Evolutionary conservation across 2,888 invertebrate genomes (phyloP), one percentile per base, ranked within the genome.

Genomic region (Chorisops tibialis): DNA sequence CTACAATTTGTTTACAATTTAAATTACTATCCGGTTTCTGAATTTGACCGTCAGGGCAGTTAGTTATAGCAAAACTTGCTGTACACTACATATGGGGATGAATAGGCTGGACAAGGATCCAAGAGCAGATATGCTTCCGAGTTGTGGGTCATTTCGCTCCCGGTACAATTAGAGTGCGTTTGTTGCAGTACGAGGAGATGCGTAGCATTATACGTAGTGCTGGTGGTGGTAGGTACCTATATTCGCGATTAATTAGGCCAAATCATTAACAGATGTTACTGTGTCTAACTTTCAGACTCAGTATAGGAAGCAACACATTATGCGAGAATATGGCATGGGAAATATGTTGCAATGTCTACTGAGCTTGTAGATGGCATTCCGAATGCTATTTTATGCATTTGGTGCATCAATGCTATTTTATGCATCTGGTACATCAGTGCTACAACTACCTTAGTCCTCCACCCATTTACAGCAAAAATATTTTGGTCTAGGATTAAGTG

Each of bases 211-310:
- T n/a, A n/a, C n/a, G n/a, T 21, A 24, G 18, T n/a, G 21, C 3
- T 14, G 48, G 21, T 11, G 11, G 14, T 11, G 18, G 1, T 11
- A 2, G 11, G 30, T 37, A 37, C 38, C 21, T 56, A 45, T 45
- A 56, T 16, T 62, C 66, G 70, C 73, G 71, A 75, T 75, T 78
- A 78, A 79, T 79, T 79, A 78, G 77, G 74, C 73, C 77, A 75
- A 78, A 78, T 79, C 78, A 79, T 78, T 77, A 77, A 75, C 78
- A 78, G 78, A 78, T 78, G 78, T 76, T 74, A 73, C 64, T 43
- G 62, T 61, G 61, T 51, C 30, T 21, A n/a, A 5, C 43, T 14
- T 35, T 30, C 39, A 39, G 56, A 18, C 18, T 18, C 43, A 19
- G 39, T n/a, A 24, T 21, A 47, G 16, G 38, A 38, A 59, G 21